Conservation (phyloP, 2,888 invertebrate genomes). For the Lasiommata megera region DNA sequence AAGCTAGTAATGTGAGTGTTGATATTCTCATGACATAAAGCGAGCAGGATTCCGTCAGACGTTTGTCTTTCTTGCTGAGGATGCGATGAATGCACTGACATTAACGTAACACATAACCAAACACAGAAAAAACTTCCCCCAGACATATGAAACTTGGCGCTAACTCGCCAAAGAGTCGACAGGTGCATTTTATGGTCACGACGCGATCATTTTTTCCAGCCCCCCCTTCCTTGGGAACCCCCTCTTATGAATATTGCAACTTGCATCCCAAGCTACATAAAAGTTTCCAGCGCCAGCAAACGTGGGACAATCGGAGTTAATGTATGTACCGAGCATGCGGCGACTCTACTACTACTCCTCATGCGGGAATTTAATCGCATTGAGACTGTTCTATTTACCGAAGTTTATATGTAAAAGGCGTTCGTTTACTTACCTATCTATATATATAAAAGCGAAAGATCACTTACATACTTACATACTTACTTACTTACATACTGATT, state of each 20-base stretch:
- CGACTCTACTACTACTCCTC: too few relatives aligned
- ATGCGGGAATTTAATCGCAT: too few relatives aligned
- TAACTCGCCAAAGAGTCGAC: slow-evolving; percentile 52
- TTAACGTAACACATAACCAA: slow-evolving; percentile 28
- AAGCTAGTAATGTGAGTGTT: too few relatives aligned
- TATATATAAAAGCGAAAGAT: too few relatives aligned
- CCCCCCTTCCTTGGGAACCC: slow-evolving; percentile 14
- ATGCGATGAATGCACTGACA: slow-evolving; percentile 28
- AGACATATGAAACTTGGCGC: slow-evolving; percentile 62
- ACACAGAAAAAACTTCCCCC: slow-evolving; percentile 55
- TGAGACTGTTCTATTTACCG: too few relatives aligned
- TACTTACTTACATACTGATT: too few relatives aligned
- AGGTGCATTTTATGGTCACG: slow-evolving; percentile 64
- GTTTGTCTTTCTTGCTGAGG: too few relatives aligned
- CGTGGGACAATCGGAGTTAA: slow-evolving; percentile 1
- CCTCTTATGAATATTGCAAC: slow-evolving; percentile 36
- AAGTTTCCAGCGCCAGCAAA: not conserved
- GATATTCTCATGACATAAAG: too few relatives aligned
- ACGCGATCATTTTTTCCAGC: slow-evolving; percentile 53
- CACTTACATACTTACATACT: too few relatives aligned
- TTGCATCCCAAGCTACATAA: slow-evolving; percentile 15
- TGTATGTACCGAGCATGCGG: not conserved
- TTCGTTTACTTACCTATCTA: too few relatives aligned
- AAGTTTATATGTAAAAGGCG: too few relatives aligned
- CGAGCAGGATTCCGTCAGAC: too few relatives aligned